Base-by-base conservation (phyloP, 1,140 invertebrate species). In the Andrena cerasifolii region DNA sequence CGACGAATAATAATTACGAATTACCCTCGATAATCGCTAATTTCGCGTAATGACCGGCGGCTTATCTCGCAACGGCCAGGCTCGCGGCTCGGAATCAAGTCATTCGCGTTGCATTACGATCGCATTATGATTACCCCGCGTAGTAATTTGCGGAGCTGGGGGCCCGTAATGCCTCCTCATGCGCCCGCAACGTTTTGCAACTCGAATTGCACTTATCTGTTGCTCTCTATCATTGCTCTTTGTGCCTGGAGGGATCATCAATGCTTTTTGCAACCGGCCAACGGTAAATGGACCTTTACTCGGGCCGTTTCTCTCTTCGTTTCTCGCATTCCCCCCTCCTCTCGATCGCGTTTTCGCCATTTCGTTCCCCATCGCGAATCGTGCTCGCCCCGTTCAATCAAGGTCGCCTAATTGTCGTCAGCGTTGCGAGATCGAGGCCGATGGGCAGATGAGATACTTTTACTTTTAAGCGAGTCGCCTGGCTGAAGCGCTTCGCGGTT, bases 21-120 rank as follows among this genome's bases (percentile, higher is more conserved):
- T 83, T 76, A 71, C 77, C 82, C 56, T 54, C 78, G 73, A 84
- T 78, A 84, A 84, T 84, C 82, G 68, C 51, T 84, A 84, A 85
- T 85, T 85, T 76, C 58, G 62, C 63, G 63, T 83, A 71, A 81
- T 78, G 78, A 72, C 53, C 62, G n/a, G 54, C 45, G 78, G 63
- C 54, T 70, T 59, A 76, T 84, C 78, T 77, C 70, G 78, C 82
- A 78, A 83, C 49, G 59, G 62, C 47, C 67, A 18, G 28, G 51
- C 56, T 74, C 63, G 45, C 63, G 67, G 36, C 68, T 85, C 73
- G 78, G 77, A 80, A 85, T 85, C 83, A 84, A 85, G 83, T 84
- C 73, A 85, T 85, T 81, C 68, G 68, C 78, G 78, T 85, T 85
- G 78, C 82, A 85, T 85, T 85, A 85, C 83, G 83, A 85, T 85